Base-by-base conservation (phyloP, 2,888 invertebrate genomes). In the Metalampra italica region DNA sequence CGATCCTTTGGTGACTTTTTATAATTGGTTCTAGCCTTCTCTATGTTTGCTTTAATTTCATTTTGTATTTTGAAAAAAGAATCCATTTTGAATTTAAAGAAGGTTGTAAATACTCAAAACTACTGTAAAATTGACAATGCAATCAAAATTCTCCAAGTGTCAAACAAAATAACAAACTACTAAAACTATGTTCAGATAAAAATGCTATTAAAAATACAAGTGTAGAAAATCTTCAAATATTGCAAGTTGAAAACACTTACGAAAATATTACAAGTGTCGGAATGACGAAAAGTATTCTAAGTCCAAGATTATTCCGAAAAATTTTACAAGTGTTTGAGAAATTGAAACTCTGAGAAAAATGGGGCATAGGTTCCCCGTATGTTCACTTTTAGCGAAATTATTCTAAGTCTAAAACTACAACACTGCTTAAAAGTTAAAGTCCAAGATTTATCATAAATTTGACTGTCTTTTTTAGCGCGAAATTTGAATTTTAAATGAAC, bases 331-430 rank as follows among this genome's bases (percentile, higher is more conserved):
- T 43, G 29, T 43, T 43, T 43, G 30, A 43, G 9, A 29, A 15
- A 22, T 22, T 22, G 22, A 22, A 22, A 22, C 22, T 12, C 11
- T 22, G n/a, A 11, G 9, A 12, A 15, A n/a, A 41, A 41, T 49
- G 13, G 41, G 49, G 45, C 49, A 45, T 45, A 29, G 49, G 29
- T 49, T 49, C 49, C 49, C 45, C 45, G 45, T 45, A 12, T 22
- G 32, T 9, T n/a, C 48, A 14, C 13, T 34, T 49, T 49, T 49
- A 40, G 34, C 11, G 39, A 15, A 36, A 49, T 12, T 45, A 49
- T 44, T 49, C 48, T 44, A 48, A 48, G 42, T 37, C 43, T 14
- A 29, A 41, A 29, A 5, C 29, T 29, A 15, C 41, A 41, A n/a
- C n/a, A n/a, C 41, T 41, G 9, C 11, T 11, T 11, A 11, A 11